phyloP scores from a whole-genome alignment of 2,113 vertebrate species.

The cattle (Bos taurus) region DNA sequence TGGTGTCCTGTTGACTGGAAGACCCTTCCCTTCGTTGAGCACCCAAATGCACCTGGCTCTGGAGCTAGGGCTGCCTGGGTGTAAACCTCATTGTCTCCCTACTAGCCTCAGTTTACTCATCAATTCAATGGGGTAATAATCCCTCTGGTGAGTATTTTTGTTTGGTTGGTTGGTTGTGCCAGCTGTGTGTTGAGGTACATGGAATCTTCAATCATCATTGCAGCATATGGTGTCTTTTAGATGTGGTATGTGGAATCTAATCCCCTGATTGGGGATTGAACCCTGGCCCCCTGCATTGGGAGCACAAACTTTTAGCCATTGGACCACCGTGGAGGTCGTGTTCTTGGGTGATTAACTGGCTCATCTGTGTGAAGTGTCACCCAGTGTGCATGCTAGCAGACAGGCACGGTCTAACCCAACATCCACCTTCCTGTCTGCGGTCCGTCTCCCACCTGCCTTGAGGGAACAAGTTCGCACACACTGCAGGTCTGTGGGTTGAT shows the following conservation, averaged over 20 bases:
- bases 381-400: not conserved
- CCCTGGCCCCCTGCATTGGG: rapidly evolving
- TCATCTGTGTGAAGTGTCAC: too few species aligned
- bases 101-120: not conserved
- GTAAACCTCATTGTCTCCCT: not conserved
- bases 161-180: not conserved
- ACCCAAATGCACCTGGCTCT: not conserved
- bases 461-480: not conserved
- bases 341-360: not conserved
- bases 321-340: not conserved
- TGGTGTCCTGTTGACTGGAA: not conserved
- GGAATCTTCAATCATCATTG: not conserved
- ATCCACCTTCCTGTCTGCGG: not conserved
- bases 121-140: not conserved
- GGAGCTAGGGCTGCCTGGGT: not conserved
- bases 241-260: not conserved
- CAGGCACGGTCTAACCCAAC: not conserved
- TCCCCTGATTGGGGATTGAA: not conserved
- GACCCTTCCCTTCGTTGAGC: not conserved
- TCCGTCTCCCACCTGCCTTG: not conserved
- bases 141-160: not conserved
- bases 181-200: not conserved
- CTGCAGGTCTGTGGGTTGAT: not conserved
- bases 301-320: not conserved
- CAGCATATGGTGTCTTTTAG: not conserved